These are phyloP conservation scores for Esperia sulphurella DNA, from an alignment of 2,888 invertebrate genomes.

Conservation along the genomic window DNA sequence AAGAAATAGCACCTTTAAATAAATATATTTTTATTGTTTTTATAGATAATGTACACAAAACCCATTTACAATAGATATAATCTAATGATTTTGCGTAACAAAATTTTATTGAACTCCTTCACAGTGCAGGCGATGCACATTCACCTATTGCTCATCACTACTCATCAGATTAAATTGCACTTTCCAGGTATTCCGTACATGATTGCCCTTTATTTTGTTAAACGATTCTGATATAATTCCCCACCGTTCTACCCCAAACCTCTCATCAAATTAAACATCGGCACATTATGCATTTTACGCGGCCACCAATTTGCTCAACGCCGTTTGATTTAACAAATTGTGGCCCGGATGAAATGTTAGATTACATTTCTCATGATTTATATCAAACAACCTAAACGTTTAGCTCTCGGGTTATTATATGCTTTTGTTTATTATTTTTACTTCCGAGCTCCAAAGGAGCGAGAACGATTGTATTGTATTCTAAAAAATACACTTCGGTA, in stretches of 20 bases:
- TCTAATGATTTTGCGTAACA: too few relatives aligned
- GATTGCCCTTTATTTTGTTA: conserved; percentile 58
- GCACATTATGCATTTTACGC: conserved; percentile 67
- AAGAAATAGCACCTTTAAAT: too few relatives aligned
- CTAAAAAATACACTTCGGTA: too few relatives aligned
- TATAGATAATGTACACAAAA: too few relatives aligned
- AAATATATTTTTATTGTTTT: too few relatives aligned
- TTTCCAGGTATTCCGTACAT: conserved; percentile 46
- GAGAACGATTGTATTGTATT: too few relatives aligned
- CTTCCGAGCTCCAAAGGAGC: background rate
- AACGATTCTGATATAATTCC: conserved; percentile 68
- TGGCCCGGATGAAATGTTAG: conserved; percentile 38
- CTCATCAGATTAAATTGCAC: conserved; percentile 35
- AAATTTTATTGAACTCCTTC: too few relatives aligned
- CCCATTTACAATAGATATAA: too few relatives aligned
- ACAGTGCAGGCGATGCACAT: conserved; percentile 24
- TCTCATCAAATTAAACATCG: conserved; percentile 70
- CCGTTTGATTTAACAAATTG: conserved; percentile 65
- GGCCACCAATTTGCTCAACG: conserved; percentile 57
- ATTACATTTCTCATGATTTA: conserved; percentile 44
- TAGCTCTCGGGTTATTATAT: conserved; percentile 8
- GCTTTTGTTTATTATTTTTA: conserved; percentile 4
- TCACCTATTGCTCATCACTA: conserved; percentile 9
- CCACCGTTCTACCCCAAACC: conserved; percentile 48
- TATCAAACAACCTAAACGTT: conserved; percentile 39